A percentile compares a stretch with the other conserved stretches of the same genome.
phyloP scores from a whole-genome alignment of 2,797 vertebrate species.

The Amazonetta brasiliensis region DNA sequence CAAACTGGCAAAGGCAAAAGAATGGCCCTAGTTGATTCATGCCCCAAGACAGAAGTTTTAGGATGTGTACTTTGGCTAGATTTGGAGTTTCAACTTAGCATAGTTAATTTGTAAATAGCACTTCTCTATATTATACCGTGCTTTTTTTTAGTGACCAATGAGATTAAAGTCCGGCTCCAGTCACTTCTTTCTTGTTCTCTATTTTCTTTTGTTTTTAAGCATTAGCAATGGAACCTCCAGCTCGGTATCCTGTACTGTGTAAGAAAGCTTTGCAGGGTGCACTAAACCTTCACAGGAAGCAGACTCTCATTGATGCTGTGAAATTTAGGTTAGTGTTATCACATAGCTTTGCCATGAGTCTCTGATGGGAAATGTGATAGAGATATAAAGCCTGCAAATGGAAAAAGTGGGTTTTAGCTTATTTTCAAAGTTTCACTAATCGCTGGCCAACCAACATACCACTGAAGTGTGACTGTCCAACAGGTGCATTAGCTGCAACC shows the following conservation, averaged over 20 bases:
- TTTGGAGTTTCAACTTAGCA: background rate
- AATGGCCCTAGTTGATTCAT: background rate
- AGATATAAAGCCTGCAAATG: background rate
- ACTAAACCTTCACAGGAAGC: slow-evolving; percentile 84
- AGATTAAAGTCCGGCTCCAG: background rate
- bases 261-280: slow-evolving; percentile 88
- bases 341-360: background rate
- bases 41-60: background rate
- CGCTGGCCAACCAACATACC: background rate
- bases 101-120: background rate
- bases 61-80: background rate
- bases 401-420: background rate
- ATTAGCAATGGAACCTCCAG: slow-evolving; percentile 91
- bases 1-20: background rate
- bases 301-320: slow-evolving; percentile 78
- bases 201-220: slow-evolving; percentile 76
- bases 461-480: background rate
- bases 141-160: background rate
- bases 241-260: slow-evolving; percentile 86
- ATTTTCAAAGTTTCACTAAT: background rate
- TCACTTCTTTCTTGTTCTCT: background rate
- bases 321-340: slow-evolving; percentile 84
- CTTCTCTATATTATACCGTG: background rate
- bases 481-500: background rate
- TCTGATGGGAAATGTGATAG: background rate